Conservation (phyloP, 2,113 vertebrate genomes). For the Leucoraja erinaceus region DNA sequence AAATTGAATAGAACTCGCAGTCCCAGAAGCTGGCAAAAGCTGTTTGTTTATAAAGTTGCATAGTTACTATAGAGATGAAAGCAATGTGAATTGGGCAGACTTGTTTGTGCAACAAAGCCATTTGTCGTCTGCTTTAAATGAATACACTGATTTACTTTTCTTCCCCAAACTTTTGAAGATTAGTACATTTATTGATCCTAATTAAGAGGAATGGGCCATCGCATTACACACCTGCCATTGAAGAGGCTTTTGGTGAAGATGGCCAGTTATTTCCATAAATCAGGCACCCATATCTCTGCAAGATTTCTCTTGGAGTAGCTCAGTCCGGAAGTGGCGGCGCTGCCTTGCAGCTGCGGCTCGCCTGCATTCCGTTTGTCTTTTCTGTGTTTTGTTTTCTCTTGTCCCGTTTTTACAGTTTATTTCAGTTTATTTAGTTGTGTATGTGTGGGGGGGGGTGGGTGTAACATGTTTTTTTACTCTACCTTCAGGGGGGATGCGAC, state of each 20-base stretch:
- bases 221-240: neutral
- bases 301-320: neutral
- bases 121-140: neutral
- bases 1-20: constrained; percentile 18
- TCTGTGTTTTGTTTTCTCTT: too few species aligned
- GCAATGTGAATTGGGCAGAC: neutral
- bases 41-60: neutral
- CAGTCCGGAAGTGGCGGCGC: too few species aligned
- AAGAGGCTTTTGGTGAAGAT: neutral
- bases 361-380: too few species aligned
- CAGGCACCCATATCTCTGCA: neutral
- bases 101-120: neutral
- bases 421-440: too few species aligned
- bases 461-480: too few species aligned
- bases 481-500: too few species aligned
- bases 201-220: neutral
- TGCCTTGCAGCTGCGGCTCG: too few species aligned
- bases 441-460: too few species aligned
- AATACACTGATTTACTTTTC: neutral
- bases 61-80: constrained; percentile 35
- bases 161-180: neutral
- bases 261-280: neutral
- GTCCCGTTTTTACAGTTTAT: too few species aligned
- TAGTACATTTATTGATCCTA: neutral
- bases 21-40: constrained; percentile 7